phyloP scores from a whole-genome alignment of 2,888 invertebrate genomes.

The Gerosis bhagava region DNA sequence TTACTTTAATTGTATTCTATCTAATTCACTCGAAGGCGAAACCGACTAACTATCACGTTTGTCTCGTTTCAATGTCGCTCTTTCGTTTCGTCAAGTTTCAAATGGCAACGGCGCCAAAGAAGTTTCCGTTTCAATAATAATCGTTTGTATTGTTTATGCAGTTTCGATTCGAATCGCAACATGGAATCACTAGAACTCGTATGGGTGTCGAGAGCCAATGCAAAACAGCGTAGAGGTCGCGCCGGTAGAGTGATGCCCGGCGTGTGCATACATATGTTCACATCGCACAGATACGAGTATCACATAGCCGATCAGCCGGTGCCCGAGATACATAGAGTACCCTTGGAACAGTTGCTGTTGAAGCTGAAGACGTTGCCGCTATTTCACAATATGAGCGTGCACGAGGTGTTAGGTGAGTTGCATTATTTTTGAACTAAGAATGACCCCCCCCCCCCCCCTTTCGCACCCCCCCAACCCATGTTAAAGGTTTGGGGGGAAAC shows the following conservation, averaged over 20 bases:
- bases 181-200: conserved; percentile 94
- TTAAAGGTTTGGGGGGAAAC: too few species aligned
- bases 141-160: too few species aligned
- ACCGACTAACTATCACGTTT: too few species aligned
- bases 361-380: conserved; percentile 87
- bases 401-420: conserved; percentile 78
- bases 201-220: conserved; percentile 96
- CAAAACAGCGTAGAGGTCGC: conserved; percentile 93
- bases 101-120: too few species aligned
- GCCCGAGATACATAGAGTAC: conserved; percentile 95
- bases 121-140: too few species aligned
- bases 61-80: too few species aligned
- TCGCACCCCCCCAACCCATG: too few species aligned
- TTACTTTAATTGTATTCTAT: too few species aligned
- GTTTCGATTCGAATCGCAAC: conserved; percentile 91
- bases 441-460: too few species aligned
- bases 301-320: conserved; percentile 88
- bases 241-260: conserved; percentile 96
- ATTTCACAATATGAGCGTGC: conserved; percentile 71
- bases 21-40: too few species aligned
- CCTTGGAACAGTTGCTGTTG: conserved; percentile 91
- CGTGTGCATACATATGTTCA: conserved; percentile 93
- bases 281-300: conserved; percentile 85
- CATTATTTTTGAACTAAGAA: too few species aligned
- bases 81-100: too few species aligned